Evolutionary conservation across 2,888 invertebrate species (phyloP).

Genomic region (Pinctada fucata): DNA sequence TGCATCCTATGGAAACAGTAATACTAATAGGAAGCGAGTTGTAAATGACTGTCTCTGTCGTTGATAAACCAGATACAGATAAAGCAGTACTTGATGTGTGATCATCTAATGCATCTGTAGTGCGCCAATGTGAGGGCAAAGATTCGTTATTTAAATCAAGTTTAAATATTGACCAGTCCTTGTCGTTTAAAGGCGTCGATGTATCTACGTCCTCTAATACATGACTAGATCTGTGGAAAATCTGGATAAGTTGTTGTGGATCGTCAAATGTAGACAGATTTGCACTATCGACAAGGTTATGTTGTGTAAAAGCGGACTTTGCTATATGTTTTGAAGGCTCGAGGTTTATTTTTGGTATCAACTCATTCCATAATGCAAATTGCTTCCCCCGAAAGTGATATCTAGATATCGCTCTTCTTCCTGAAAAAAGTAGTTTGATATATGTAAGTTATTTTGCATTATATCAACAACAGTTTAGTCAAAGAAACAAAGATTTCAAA

Average conservation of each 20-base stretch:
- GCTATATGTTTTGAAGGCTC: slow-evolving; percentile 88
- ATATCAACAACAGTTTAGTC: no score
- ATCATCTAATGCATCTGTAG: no score
- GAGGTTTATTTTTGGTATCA: slow-evolving; percentile 91
- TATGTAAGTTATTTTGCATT: no score
- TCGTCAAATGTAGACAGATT: slow-evolving; percentile 94
- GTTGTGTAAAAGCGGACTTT: slow-evolving; percentile 84
- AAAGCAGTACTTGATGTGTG: no score
- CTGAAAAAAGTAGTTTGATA: slow-evolving; percentile 78
- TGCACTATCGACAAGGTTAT: slow-evolving; percentile 89
- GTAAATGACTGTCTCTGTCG: no score
- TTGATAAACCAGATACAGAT: no score
- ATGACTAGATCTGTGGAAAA: slow-evolving; percentile 41
- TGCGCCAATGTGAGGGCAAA: no score
- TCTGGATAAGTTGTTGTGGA: slow-evolving; percentile 82
- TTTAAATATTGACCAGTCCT: no score
- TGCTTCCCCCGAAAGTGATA: slow-evolving; percentile 97
- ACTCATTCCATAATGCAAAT: slow-evolving; percentile 94
- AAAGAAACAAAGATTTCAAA: no score
- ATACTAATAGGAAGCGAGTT: slow-evolving; percentile 69
- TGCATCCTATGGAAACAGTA: slow-evolving; percentile 93
- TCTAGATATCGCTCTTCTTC: slow-evolving; percentile 91
- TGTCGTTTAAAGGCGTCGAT: no score
- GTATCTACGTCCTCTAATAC: no score
- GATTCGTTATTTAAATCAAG: no score